Conservation (phyloP, 1,140 invertebrate genomes). For the Drosophila dunni region DNA sequence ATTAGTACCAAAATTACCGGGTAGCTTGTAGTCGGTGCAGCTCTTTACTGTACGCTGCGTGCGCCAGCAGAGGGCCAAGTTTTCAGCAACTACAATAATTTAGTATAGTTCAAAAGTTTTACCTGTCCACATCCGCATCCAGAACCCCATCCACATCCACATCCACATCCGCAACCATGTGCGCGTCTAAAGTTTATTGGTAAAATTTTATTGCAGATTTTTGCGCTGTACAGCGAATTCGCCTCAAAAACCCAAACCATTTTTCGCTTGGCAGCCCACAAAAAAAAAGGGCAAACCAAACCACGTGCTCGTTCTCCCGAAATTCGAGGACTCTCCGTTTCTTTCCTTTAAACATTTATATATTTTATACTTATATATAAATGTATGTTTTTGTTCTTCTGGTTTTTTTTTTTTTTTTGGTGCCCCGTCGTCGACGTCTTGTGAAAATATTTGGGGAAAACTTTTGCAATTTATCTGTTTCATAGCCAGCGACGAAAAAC, state of each 20-base stretch:
- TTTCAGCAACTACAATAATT: constrained; percentile 81
- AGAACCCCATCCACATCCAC: constrained; percentile 21
- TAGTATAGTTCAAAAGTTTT: constrained; percentile 82
- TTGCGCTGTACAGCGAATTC: constrained; percentile 52
- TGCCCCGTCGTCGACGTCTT: constrained; percentile 62
- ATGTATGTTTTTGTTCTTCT: no score
- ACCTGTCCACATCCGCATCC: constrained; percentile 61
- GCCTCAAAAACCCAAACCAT: constrained; percentile 22
- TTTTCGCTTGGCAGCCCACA: constrained; percentile 26
- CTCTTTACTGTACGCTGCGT: constrained; percentile 11
- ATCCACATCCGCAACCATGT: constrained; percentile 53
- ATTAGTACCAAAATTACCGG: no score
- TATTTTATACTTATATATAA: no score
- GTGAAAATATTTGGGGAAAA: constrained; percentile 82
- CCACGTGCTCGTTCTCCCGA: constrained; percentile 13
- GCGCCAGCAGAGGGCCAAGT: constrained; percentile 39
- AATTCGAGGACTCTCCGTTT: constrained; percentile 8
- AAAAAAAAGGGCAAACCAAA: constrained; percentile 24
- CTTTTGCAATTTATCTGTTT: constrained; percentile 83
- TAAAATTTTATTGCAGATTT: constrained; percentile 83
- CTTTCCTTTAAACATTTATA: neutral
- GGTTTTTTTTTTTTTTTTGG: no score
- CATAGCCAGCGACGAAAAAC: constrained; percentile 74
- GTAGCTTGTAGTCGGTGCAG: neutral
- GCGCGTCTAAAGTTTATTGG: constrained; percentile 80